These are phyloP conservation scores for Scaptodrosophila lebanonensis DNA, from an alignment of 1,140 invertebrate species.

Conservation along the genomic window DNA sequence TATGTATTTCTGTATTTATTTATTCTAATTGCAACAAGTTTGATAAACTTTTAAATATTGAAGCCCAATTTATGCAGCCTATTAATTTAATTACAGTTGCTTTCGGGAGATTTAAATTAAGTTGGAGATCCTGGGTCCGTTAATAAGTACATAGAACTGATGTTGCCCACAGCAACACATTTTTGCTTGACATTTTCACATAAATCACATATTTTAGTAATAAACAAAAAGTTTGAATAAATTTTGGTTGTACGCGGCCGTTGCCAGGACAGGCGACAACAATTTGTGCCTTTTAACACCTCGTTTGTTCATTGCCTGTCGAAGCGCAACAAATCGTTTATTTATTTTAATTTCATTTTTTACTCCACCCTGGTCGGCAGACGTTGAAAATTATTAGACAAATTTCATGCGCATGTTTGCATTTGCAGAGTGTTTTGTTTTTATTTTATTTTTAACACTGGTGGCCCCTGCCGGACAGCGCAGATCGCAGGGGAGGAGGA, in stretches of 20 bases:
- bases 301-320: conserved; percentile 54
- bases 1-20: too few relatives aligned
- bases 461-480: conserved; percentile 6
- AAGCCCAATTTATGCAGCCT: too few relatives aligned
- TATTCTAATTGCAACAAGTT: too few relatives aligned
- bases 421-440: conserved; percentile 40
- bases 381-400: conserved; percentile 29
- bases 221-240: conserved; percentile 4
- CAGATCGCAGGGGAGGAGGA: too few relatives aligned
- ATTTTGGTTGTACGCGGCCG: too few relatives aligned
- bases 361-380: conserved; percentile 11
- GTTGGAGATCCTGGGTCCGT: too few relatives aligned
- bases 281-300: conserved; percentile 67
- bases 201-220: conserved; percentile 35
- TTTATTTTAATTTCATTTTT: conserved; percentile 64
- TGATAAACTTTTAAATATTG: too few relatives aligned
- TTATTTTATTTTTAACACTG: conserved; percentile 13
- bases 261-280: conserved; percentile 23
- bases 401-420: conserved; percentile 53
- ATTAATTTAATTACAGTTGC: too few relatives aligned
- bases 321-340: conserved; percentile 64
- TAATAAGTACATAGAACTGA: too few relatives aligned
- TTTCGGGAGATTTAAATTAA: too few relatives aligned
- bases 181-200: background rate
- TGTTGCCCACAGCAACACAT: too few relatives aligned